Base-by-base conservation (phyloP, 2,888 invertebrate species). In the Synanthedon andrenaeformis region DNA sequence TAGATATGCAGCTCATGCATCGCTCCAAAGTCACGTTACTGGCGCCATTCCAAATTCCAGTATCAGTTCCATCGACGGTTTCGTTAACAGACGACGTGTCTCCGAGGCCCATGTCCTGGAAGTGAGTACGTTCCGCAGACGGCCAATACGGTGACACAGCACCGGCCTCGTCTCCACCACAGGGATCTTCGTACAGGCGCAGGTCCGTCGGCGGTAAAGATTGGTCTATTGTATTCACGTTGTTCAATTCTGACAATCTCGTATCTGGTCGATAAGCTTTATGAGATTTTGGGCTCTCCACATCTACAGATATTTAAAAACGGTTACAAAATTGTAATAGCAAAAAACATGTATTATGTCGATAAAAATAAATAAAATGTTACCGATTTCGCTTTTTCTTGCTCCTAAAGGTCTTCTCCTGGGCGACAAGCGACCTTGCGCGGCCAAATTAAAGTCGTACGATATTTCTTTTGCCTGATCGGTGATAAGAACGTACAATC, bases 1-100 rank as follows among this genome's bases (percentile, higher is more conserved):
- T 93, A 56, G 93, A 92, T 70, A 94, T 94, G 73, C 94, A 94
- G 70, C 93, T 94, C 81, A 91, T 90, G 72, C 94, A 94, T 51
- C 92, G 79, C 64, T 91, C 91, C 10, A 91, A 69, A 42, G 78
- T 72, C 14, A 80, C 78, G 51, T 54, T 66, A 58, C 57, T 74
- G 66, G 58, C 70, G 13, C 51, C 51, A 51, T 51, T 19, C 51
- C 51, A 51, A 12, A 35, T 13, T 19, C 13, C 12, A n/a, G n/a
- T 35, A 41, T 51, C 51, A 23, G 66, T 67, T 42, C 66, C 12
- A 3, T 49, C 53, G 49, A n/a, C 17, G 45, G 35, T 13, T 13
- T 76, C 80, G 53, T 72, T 72, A 0, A 82, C 82, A 0, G 82
- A 81, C 11, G 69, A 74, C 4, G 82, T 76, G 53, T 82, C 82